Base-by-base conservation (phyloP, 2,113 vertebrate genomes). In the Laterallus jamaicensis region DNA sequence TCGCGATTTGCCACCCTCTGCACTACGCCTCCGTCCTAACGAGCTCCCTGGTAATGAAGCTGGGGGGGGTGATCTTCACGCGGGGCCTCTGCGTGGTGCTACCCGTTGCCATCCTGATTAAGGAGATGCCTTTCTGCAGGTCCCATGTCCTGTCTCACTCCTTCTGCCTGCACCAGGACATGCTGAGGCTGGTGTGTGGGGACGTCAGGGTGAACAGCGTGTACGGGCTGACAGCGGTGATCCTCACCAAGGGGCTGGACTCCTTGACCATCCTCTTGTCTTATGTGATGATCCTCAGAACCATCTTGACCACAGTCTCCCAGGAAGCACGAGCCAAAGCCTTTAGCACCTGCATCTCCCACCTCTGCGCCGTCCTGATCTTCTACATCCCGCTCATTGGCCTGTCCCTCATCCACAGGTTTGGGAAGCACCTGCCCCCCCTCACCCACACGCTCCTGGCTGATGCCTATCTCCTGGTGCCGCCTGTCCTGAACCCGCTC, bases 141-240 rank as follows among this genome's bases (percentile, higher is more conserved):
- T 55, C 90, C 37, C 76, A 3, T 3, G 14, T 93, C 32, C 91
- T 97, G 44, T 95, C 94, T 31, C 96, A 97, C 82, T 93, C 95
- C 5, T 97, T 95, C 49, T 97, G 97, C 77, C 87, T 96, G 71
- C 97, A 95, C 91, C 97, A 96, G 89, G 97, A 95, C 59, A 5
- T 60, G 13, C 93, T 97, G 88, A 12, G 76, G 12, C 47, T 97
- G 70, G 76, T 71, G 4, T 97, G 93, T 9, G 89, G 93, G 28
- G 94, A 87, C 15, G 90, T 78, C 18, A 21, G 1, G 2, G 9
- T 92, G 69, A 97, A 81, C 88, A 97, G 83, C 35, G 37, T 95
- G 47, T 96, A 95, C 0, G 90, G 97, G 3, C 75, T 96, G 40
- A 60, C 42, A 0, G 26, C 63, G 0, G 88, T 93, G 37, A 35